Percentiles rank a stretch among this genome's conserved stretches.
These are phyloP conservation scores for Ctena decussata DNA, from an alignment of 2,888 invertebrate species.

Conservation along the genomic window DNA sequence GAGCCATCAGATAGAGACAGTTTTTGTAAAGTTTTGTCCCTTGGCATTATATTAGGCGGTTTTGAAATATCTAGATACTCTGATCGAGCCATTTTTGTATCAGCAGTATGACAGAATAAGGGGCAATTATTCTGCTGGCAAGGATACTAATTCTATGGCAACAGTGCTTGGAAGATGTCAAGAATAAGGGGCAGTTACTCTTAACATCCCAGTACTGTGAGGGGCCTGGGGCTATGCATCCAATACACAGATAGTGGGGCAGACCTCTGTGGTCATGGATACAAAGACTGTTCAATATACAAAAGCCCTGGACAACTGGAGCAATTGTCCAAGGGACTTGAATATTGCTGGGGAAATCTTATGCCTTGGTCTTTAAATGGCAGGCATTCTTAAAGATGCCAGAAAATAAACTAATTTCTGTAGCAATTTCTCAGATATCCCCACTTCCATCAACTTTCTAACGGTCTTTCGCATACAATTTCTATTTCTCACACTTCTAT, in stretches of 20 bases:
- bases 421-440: no score
- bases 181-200: conserved; percentile 8
- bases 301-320: background rate
- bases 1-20: background rate
- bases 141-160: background rate
- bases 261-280: background rate
- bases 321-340: background rate
- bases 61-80: background rate
- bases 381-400: no score
- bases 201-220: background rate
- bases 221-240: background rate
- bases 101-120: background rate
- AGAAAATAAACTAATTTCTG: no score
- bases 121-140: background rate
- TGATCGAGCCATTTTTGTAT: background rate
- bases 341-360: background rate
- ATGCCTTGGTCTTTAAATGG: background rate
- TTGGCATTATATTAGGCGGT: background rate
- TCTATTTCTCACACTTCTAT: no score
- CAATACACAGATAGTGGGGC: background rate
- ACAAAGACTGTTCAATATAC: background rate
- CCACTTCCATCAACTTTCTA: no score
- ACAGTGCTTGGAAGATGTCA: background rate
- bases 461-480: no score
- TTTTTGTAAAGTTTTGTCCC: background rate